Base-by-base conservation (phyloP, 2,888 invertebrate genomes). In the Rotaria sp. region DNA sequence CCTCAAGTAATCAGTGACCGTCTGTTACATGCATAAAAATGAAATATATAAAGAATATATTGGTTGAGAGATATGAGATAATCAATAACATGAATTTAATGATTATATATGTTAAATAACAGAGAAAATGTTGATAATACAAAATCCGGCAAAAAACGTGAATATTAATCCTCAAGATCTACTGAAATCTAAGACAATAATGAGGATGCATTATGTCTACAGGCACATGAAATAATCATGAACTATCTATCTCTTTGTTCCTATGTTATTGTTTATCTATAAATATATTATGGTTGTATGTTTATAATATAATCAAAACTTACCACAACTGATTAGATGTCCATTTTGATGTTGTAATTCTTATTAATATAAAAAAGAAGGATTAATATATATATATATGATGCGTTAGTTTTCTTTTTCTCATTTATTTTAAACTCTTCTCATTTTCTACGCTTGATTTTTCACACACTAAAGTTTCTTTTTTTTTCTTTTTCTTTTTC, bases 341-440 rank as follows among this genome's bases (percentile, higher is more conserved):
- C 57, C 57, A 59, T 59, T 59, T 59, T 59, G 57, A 59, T 59
- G 57, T 59, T 59, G 57, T 59, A 59, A 59, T 59, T n/a, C 57
- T 59, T 30, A 59, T 59, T 30, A 59, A 59, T 59, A 59, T 59
- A 59, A 30, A 59, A 55, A 59, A 55, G n/a, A 59, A 59, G 57
- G 57, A 59, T 59, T 30, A 30, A 59, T 59, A 15, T 59, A 55
- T 55, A 55, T 55, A 55, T 55, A 52, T 30, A 59, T 59, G 10
- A n/a, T 59, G 57, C n/a, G 57, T 59, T 59, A 59, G n/a, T 30
- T n/a, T 59, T 59, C 52, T 59, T 59, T 59, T 59, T 59, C 57
- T 59, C 30, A 30, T 59, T 59, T 59, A 59, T 59, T 59, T 59
- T 10, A 59, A 59, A 59, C 57, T 59, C 30, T n/a, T 59, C 57